These are phyloP conservation scores for Balaenoptera acutorostrata DNA, from an alignment of 2,113 vertebrate genomes.

Conservation along the genomic window DNA sequence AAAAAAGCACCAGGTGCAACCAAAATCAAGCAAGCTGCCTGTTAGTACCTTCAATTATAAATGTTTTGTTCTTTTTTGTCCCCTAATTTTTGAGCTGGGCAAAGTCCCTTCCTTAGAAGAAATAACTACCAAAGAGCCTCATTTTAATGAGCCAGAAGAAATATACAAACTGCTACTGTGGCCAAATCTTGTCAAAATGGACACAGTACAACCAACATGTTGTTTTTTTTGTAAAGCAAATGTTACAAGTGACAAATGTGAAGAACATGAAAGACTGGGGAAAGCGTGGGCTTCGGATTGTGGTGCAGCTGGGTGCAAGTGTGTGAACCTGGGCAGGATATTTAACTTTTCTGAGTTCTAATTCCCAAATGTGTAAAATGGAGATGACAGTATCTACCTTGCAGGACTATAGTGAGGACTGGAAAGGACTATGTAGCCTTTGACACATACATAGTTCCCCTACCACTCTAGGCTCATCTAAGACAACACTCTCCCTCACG, in stretches of 20 bases:
- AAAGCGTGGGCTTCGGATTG: neutral
- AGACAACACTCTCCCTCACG: neutral
- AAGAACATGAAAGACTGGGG: neutral
- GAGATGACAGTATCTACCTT: neutral
- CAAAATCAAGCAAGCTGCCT: neutral
- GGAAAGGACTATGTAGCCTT: neutral
- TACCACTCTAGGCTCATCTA: neutral
- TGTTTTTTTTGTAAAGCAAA: neutral
- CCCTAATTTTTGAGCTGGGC: neutral
- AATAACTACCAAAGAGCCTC: neutral
- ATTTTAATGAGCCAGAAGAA: neutral
- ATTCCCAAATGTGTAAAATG: neutral
- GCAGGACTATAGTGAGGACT: neutral
- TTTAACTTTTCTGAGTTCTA: neutral
- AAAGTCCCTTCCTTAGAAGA: neutral
- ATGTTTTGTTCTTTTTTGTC: neutral
- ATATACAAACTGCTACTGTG: neutral
- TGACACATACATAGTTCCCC: neutral
- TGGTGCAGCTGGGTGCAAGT: neutral
- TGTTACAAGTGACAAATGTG: neutral
- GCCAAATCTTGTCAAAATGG: neutral
- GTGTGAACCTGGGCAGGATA: neutral
- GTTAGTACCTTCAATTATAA: neutral
- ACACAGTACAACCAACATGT: neutral
- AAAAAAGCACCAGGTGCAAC: neutral